Evolutionary conservation across 2,797 vertebrate species (phyloP).

Genomic region (Morelia viridis): DNA sequence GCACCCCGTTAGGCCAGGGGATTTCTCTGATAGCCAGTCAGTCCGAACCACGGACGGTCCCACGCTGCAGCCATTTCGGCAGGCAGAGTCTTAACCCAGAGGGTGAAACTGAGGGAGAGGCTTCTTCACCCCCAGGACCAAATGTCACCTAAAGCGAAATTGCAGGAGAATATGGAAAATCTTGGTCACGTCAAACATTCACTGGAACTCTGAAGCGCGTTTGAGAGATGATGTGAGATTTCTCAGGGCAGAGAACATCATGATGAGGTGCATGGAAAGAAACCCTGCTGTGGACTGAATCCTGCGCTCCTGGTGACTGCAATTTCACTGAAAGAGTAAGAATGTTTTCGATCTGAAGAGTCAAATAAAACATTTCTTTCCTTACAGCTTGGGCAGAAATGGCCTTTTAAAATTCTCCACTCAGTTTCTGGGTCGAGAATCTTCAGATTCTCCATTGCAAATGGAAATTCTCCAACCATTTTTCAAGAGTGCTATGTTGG

Average conservation of each 20-base stretch:
- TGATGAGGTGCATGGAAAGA: not conserved
- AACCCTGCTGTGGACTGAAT: not conserved
- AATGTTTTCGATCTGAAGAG: not conserved
- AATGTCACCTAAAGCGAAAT: not conserved
- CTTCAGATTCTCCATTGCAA: not conserved
- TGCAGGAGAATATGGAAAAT: not conserved
- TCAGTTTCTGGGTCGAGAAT: not conserved
- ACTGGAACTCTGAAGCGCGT: not conserved
- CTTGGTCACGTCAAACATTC: not conserved
- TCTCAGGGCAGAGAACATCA: not conserved
- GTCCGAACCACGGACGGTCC: too few species aligned
- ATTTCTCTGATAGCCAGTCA: not conserved
- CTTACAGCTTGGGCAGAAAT: not conserved
- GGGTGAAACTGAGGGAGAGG: not conserved
- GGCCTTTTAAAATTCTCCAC: not conserved
- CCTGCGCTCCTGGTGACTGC: not conserved
- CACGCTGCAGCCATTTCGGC: not conserved
- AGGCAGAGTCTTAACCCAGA: not conserved
- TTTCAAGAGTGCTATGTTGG: not conserved
- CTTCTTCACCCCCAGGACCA: not conserved
- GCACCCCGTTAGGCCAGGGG: not conserved
- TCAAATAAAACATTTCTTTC: not conserved
- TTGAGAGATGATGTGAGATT: not conserved
- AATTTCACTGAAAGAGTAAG: not conserved
- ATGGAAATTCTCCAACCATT: not conserved